Conservation (phyloP, 2,888 invertebrate species). For the Pimpla rufipes region DNA sequence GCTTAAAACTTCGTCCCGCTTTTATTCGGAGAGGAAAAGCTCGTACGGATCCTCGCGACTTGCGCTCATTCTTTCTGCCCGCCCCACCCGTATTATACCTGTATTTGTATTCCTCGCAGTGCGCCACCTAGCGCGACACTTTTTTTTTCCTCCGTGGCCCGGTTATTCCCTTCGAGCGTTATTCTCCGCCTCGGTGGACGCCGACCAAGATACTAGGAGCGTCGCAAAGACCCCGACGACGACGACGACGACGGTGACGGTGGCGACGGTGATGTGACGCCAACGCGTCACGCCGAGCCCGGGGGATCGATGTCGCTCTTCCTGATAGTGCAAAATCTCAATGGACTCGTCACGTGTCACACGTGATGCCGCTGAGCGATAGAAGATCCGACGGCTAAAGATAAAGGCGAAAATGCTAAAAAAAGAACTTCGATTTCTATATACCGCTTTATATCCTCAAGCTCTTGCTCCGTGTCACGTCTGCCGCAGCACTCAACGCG, state of each 20-base stretch:
- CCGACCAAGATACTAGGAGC: background rate
- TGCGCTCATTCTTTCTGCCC: background rate
- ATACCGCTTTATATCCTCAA: background rate
- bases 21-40: background rate
- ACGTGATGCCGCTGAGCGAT: background rate
- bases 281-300: conserved; percentile 3
- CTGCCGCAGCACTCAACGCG: background rate
- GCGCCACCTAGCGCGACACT: background rate
- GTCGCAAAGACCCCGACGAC: background rate
- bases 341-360: background rate
- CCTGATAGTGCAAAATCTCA: conserved; percentile 9
- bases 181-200: background rate
- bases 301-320: conserved; percentile 25
- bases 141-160: conserved; percentile 13
- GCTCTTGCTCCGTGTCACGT: background rate
- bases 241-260: too few species aligned
- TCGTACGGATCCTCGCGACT: background rate
- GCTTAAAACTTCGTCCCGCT: background rate
- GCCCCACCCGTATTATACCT: background rate
- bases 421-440: background rate
- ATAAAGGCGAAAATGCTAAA: background rate
- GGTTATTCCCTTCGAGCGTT: conserved; percentile 10
- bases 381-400: background rate
- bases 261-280: background rate
- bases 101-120: background rate